phyloP scores from a whole-genome alignment of 2,888 invertebrate species.

The Trisateles emortualis region DNA sequence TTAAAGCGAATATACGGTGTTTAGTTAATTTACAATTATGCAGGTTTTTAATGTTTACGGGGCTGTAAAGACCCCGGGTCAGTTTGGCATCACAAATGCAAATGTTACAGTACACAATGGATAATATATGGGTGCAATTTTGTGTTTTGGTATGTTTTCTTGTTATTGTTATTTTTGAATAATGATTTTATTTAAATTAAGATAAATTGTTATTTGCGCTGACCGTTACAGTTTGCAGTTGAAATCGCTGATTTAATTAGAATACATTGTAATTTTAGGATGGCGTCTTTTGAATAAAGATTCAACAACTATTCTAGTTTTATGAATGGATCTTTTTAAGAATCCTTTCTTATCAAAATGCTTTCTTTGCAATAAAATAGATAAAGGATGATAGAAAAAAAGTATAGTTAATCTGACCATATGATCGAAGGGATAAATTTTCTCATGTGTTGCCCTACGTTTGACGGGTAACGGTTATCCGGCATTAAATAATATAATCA shows the following conservation, averaged over 20 bases:
- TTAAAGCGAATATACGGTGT: conserved; percentile 64
- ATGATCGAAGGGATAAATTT: conserved; percentile 58
- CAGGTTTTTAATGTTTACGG: conserved; percentile 57
- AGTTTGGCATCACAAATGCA: conserved; percentile 46
- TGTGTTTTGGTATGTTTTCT: conserved; percentile 47
- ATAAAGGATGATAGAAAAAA: conserved; percentile 38
- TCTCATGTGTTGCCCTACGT: conserved; percentile 78
- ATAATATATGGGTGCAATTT: conserved; percentile 56
- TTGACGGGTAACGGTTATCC: conserved; percentile 81
- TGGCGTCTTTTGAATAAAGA: conserved; percentile 10
- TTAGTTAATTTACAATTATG: conserved; percentile 78
- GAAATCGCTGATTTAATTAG: conserved; percentile 16
- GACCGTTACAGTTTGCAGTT: conserved; percentile 36
- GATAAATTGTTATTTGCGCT: conserved; percentile 20
- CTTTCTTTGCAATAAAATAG: conserved; percentile 28
- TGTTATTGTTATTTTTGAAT: conserved; percentile 28
- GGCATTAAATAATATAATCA: conserved; percentile 84
- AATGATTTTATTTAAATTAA: conserved; percentile 18
- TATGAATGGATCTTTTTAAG: conserved; percentile 27
- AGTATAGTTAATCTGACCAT: conserved; percentile 33
- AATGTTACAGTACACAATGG: conserved; percentile 37
- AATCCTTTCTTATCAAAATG: conserved; percentile 26
- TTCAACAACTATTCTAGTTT: conserved; percentile 13
- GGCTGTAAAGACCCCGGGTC: conserved; percentile 44
- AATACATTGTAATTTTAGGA: conserved; percentile 23